Percentiles rank a stretch among this genome's conserved stretches.
These are phyloP conservation scores for Glomeris maerens DNA, from an alignment of 1,140 invertebrate species.

Conservation along the genomic window DNA sequence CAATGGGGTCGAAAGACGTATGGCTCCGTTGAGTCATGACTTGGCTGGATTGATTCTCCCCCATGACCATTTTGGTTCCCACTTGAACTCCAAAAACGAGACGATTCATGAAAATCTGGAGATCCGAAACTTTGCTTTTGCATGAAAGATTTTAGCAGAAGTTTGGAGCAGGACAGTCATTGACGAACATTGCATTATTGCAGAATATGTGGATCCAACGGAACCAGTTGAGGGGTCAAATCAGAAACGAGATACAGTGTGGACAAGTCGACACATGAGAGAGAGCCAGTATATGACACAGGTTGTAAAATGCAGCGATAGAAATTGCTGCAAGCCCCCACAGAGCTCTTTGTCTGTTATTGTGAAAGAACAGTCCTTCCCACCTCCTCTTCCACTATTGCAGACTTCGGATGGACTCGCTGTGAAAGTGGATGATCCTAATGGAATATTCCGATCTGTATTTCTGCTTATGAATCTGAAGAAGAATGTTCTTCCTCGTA, in stretches of 20 bases:
- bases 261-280: not conserved
- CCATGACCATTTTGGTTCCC: constrained; percentile 28
- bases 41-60: constrained; percentile 27
- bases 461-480: no score
- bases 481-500: no score
- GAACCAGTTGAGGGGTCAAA: no score
- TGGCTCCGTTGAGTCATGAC: constrained; percentile 30
- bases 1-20: constrained; percentile 25
- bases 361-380: no score
- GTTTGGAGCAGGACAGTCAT: constrained; percentile 20
- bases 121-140: constrained; percentile 24
- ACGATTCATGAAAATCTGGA: constrained; percentile 27
- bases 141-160: constrained; percentile 22
- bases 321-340: no score
- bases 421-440: no score
- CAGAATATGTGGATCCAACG: constrained; percentile 20
- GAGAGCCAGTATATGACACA: not conserved
- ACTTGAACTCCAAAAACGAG: constrained; percentile 25
- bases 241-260: not conserved
- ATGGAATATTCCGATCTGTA: no score
- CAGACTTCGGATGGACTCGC: no score
- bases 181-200: constrained; percentile 22
- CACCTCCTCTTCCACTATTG: no score
- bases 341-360: no score
- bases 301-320: constrained; percentile 1